phyloP scores from a whole-genome alignment of 2,888 invertebrate species.

The Eupithecia subumbrata region DNA sequence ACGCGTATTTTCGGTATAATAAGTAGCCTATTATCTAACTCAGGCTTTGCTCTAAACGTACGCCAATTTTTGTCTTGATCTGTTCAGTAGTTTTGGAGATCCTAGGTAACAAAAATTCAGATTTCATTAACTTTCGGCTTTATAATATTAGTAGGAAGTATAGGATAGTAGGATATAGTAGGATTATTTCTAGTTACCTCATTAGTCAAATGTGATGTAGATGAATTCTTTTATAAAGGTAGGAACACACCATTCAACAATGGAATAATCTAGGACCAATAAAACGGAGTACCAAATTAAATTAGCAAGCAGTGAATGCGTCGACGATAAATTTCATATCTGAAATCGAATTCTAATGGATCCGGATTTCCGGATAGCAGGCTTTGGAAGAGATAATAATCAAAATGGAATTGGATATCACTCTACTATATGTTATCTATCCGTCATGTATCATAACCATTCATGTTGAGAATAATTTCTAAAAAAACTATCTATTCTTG shows the following conservation, averaged over 20 bases:
- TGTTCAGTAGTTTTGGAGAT: no score
- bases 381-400: neutral
- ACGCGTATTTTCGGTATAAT: no score
- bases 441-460: neutral
- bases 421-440: neutral
- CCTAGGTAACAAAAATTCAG: no score
- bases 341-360: neutral
- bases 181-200: neutral
- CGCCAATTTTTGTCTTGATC: no score
- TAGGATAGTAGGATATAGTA: no score
- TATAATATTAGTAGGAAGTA: no score
- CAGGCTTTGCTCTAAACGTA: no score
- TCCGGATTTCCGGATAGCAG: neutral
- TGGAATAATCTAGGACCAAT: neutral
- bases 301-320: neutral
- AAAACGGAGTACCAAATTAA: neutral
- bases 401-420: neutral
- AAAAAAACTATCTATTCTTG: no score
- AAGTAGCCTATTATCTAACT: no score
- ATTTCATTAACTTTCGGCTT: no score
- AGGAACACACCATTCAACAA: neutral
- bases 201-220: neutral
- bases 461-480: neutral
- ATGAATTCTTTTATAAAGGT: neutral
- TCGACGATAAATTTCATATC: constrained; percentile 1